Evolutionary conservation across 1,140 invertebrate species (phyloP).

Genomic region (honey bee (Apis mellifera)): DNA sequence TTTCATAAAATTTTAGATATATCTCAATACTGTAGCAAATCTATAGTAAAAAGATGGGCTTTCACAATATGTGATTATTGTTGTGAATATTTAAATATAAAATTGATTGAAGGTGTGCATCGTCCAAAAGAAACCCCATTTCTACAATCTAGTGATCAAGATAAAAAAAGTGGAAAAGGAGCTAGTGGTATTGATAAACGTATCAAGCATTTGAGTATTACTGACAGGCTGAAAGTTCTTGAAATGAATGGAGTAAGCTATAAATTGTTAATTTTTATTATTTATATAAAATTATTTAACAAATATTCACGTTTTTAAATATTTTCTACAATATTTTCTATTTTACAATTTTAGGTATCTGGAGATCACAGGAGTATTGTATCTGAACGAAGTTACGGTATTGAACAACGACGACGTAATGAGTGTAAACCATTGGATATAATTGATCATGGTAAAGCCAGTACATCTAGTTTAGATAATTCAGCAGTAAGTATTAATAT

Average conservation of each 20-base stretch:
- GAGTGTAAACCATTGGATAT: conserved; percentile 31
- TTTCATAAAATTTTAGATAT: conserved; percentile 79
- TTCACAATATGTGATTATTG: conserved; percentile 83
- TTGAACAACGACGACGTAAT: conserved; percentile 53
- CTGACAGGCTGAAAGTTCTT: background rate
- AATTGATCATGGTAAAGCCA: conserved; percentile 43
- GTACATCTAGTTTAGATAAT: background rate
- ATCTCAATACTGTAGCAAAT: conserved; percentile 80
- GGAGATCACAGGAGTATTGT: conserved; percentile 45
- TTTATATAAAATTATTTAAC: background rate
- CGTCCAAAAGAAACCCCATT: conserved; percentile 62
- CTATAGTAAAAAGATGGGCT: conserved; percentile 81
- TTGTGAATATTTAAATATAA: conserved; percentile 78
- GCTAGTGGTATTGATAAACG: no score
- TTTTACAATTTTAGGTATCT: conserved; percentile 54
- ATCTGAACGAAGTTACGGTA: conserved; percentile 49
- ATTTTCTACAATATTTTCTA: conserved; percentile 26
- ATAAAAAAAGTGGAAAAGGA: accelerated
- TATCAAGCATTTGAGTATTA: background rate
- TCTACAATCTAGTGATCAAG: background rate
- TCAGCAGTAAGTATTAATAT: background rate
- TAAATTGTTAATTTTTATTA: background rate
- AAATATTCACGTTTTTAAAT: conserved; percentile 3
- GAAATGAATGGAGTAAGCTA: conserved; percentile 62
- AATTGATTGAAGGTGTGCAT: conserved; percentile 79